A percentile compares a stretch with the other conserved stretches of the same genome.
Evolutionary conservation across 2,113 vertebrate genomes (phyloP).

Genomic region (Kryptolebias marmoratus): DNA sequence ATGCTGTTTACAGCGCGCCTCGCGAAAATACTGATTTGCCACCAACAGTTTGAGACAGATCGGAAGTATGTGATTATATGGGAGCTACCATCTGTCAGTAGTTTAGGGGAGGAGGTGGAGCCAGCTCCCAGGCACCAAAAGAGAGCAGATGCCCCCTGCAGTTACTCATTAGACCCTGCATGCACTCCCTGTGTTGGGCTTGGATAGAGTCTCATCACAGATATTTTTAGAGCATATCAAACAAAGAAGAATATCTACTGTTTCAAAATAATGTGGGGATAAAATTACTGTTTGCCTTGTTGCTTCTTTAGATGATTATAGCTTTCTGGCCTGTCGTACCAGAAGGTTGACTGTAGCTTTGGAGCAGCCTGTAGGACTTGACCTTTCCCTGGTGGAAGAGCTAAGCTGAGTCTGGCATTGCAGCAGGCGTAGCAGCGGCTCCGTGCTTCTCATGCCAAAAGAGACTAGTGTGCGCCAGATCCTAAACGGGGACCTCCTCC

Average conservation of each 20-base stretch:
- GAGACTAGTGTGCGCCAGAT: constrained; percentile 53
- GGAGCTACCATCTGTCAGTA: constrained; percentile 69
- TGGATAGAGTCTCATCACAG: constrained; percentile 1
- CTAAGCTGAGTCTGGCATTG: constrained; percentile 65
- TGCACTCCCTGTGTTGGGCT: constrained; percentile 5
- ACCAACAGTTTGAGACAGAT: constrained; percentile 57
- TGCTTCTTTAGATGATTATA: not conserved
- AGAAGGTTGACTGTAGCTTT: constrained; percentile 43
- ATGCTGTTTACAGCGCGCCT: constrained; percentile 72
- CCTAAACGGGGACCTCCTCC: constrained; percentile 63
- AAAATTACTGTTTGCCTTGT: not conserved
- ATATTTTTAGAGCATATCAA: not conserved
- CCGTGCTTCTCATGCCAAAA: constrained; percentile 46
- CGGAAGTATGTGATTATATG: constrained; percentile 76
- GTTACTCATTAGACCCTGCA: constrained; percentile 50
- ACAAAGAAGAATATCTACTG: not conserved
- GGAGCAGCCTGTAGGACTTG: constrained; percentile 51
- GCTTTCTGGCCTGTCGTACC: constrained; percentile 2
- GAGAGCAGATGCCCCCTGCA: constrained; percentile 64
- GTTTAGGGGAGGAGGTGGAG: constrained; percentile 54
- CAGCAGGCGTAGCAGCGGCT: constrained; percentile 42
- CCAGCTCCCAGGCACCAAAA: constrained; percentile 37
- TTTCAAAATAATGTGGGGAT: not conserved
- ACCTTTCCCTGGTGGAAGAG: constrained; percentile 58
- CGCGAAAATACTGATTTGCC: constrained; percentile 66